These are phyloP conservation scores for Lethrus apterus DNA, from an alignment of 1,140 invertebrate genomes.

Conservation along the genomic window DNA sequence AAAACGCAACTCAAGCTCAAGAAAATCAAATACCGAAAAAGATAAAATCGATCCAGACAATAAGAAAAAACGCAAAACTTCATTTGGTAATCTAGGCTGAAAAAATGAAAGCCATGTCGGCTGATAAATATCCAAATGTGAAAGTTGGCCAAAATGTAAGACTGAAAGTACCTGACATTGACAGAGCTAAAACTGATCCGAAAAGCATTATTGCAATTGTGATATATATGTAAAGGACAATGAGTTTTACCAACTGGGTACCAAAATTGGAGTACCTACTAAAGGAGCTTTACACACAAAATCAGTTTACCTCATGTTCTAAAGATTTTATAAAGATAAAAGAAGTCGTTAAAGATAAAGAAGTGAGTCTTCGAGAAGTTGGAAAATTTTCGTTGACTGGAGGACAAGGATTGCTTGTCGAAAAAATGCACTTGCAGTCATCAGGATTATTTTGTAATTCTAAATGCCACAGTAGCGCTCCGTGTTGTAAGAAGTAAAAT, in stretches of 20 bases:
- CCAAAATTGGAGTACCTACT: constrained; percentile 18
- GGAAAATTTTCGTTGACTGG: too few relatives aligned
- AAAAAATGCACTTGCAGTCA: too few relatives aligned
- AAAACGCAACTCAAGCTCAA: too few relatives aligned
- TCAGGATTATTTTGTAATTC: too few relatives aligned
- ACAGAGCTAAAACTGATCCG: constrained; percentile 7
- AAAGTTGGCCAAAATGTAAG: constrained; percentile 13
- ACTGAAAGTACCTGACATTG: constrained; percentile 11
- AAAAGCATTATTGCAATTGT: constrained; percentile 11
- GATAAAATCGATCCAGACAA: too few relatives aligned
- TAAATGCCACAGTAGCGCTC: too few relatives aligned
- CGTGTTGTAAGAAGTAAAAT: too few relatives aligned
- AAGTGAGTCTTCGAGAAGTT: too few relatives aligned
- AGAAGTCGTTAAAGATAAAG: constrained; percentile 11
- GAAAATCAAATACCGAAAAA: too few relatives aligned
- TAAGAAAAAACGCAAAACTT: background rate
- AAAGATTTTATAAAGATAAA: constrained; percentile 7
- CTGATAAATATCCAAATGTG: constrained; percentile 8
- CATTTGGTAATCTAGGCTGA: constrained; percentile 3
- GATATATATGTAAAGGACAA: constrained; percentile 18
- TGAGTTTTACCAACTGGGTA: constrained; percentile 22
- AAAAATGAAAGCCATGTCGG: background rate
- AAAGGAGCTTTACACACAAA: constrained; percentile 14
- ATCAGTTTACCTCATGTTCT: constrained; percentile 11
- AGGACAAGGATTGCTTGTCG: too few relatives aligned